Evolutionary conservation across 30 jellyfish, hydroid and myxozoan species (phyloP), one percentile per base, ranked within the genome.

Genomic region (Rhopilema esculentum): DNA sequence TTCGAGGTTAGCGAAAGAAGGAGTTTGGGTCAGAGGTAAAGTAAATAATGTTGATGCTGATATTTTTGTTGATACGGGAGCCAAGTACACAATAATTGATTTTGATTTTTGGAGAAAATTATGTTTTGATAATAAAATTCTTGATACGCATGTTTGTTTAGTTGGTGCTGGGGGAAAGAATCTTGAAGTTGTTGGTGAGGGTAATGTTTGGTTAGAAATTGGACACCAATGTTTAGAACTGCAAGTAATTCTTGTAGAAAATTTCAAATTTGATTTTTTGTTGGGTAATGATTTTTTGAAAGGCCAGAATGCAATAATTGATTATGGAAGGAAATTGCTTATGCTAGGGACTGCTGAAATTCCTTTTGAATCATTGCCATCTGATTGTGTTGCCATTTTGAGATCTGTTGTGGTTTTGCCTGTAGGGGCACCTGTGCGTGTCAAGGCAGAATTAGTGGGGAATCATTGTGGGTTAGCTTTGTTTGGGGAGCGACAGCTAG

Each of bases 401-500:
- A 77, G 26, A 53, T 87, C 86, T 62, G 96, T 87, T 26, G 77
- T 19, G 29, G 81, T 7, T 21, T 67, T 87, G 64, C 96, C 90
- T 87, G 90, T 77, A 49, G 96, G 91, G 83, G 17, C 79, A 29
- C 96, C 80, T 87, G 79, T 87, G 96, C 84, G 84, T 62, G 51
- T 62, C 66, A 28, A 32, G 80, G 95, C 94, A 74, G 83, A 86
- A 75, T 86, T 86, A 31, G 66, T 76, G 32, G 90, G 89, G 90
- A 76, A 75, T 67, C 95, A 86, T 76, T 76, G 95, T 86, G 95
- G 95, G 29, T 68, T 69, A 69, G 77, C 87, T 83, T 74, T 86
- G 89, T 86, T 63, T 75, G 84, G 95, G 85, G 89, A 86, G 66
- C 77, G 95, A 27, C 95, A 86, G 89, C 51, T 76, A 50, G 95